Evolutionary conservation across 2,113 vertebrate species (phyloP), one percentile per base, ranked within the genome.

Genomic region (Tinamus guttatus): DNA sequence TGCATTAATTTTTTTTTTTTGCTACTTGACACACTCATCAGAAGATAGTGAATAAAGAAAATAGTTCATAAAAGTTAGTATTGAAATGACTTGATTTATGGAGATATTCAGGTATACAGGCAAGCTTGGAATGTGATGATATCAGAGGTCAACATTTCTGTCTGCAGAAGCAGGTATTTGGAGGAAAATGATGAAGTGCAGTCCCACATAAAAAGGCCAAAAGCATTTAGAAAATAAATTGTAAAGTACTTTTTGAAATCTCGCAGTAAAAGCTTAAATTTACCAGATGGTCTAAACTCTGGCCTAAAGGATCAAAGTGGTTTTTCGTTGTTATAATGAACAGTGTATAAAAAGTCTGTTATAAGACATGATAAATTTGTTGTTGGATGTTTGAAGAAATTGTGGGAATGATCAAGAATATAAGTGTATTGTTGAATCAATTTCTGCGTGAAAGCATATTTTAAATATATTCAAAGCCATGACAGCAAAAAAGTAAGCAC

Each of bases 61-160:
- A 88, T 79, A 85, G 67, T 92, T 92, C 90, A 87, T 91, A 89
- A 81, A 78, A 90, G 45, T 81, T 94, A 78, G 45, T 59, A 85
- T 82, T 96, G 78, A 94, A 95, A 85, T 81, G 24, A 76, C 32
- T 95, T 96, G 93, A 97, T 96, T 96, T 98, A 93, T 95, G 83
- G 77, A 80, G 71, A 84, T 94, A 73, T 62, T 47, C 51, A 87
- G 30, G 65, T 94, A 79, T 87, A 80, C 27, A 88, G 71, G n/a
- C 82, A 94, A 94, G 63, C 60, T 36, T 95, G 91, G 90, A 96
- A 96, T 97, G 84, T 91, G 47, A 56, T 97, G 74, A 80, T 95
- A 94, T 96, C 89, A 97, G 86, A 96, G 91, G 97, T 97, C 87
- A 96, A 90, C 77, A 85, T 96, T 76, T 96, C 52, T 94, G 49